phyloP scores from a whole-genome alignment of 1,140 invertebrate genomes.

The Batillaria attramentaria region DNA sequence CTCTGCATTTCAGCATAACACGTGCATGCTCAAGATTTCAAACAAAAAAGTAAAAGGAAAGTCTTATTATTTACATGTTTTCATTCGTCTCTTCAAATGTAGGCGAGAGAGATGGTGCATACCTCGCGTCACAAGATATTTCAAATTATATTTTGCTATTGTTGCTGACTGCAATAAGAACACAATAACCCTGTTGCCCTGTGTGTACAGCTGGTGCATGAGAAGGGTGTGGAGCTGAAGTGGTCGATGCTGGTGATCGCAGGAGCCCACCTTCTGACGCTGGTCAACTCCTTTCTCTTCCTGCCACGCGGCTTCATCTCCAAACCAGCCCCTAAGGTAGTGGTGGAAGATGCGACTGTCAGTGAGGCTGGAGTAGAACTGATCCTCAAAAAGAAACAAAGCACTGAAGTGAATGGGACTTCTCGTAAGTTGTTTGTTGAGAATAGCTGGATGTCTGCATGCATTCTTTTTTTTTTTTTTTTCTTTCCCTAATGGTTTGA shows the following conservation, averaged over 20 bases:
- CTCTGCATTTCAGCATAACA: too few species aligned
- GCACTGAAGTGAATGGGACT: too few species aligned
- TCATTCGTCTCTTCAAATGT: too few species aligned
- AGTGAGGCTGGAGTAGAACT: not conserved
- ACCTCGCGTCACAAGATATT: not conserved
- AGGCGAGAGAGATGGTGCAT: too few species aligned
- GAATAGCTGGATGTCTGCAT: not conserved
- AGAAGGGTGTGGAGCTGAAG: conserved; percentile 43
- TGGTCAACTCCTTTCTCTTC: conserved; percentile 58
- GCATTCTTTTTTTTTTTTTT: not conserved
- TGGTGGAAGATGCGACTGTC: not conserved
- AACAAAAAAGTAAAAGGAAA: too few species aligned
- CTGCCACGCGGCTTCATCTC: conserved; percentile 52
- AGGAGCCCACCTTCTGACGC: conserved; percentile 40
- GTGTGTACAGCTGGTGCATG: conserved; percentile 46
- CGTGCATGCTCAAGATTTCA: too few species aligned
- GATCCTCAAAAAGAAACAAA: not conserved
- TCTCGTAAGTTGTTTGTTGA: too few species aligned
- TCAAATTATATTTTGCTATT: not conserved
- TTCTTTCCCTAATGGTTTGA: not conserved
- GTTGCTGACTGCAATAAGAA: not conserved
- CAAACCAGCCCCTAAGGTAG: not conserved
- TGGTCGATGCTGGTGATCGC: conserved; percentile 49
- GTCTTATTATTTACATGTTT: too few species aligned
- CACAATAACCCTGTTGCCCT: not conserved